Conservation (phyloP, 2,113 vertebrate genomes). For the Orthonyx spaldingii region DNA sequence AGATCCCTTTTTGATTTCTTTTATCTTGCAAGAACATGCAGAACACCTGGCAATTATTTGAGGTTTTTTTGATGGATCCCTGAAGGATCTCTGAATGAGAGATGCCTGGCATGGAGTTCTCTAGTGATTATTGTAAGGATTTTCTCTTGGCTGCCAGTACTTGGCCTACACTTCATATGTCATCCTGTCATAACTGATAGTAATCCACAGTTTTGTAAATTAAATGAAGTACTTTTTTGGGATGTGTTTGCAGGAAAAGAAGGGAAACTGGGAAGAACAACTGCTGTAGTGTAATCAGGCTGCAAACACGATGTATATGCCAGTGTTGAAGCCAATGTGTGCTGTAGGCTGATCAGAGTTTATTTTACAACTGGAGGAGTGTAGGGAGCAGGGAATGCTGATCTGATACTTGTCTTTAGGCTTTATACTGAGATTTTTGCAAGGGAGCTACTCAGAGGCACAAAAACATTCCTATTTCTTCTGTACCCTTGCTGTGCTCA, state of each 20-base stretch:
- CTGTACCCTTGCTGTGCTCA: background rate
- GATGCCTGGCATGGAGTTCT: background rate
- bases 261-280: background rate
- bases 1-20: background rate
- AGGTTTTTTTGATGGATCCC: background rate
- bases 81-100: background rate
- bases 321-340: fast-evolving
- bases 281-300: background rate
- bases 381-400: background rate
- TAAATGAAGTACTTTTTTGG: background rate
- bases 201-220: background rate
- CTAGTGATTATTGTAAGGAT: background rate
- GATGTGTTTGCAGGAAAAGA: background rate
- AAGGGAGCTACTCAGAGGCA: background rate
- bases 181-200: background rate
- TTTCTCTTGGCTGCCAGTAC: background rate
- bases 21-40: background rate
- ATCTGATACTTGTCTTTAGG: background rate
- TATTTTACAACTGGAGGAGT: background rate
- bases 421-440: background rate
- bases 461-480: background rate
- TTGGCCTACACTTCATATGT: background rate
- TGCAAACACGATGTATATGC: background rate
- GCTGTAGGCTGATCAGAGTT: background rate
- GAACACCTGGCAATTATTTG: background rate